These are phyloP conservation scores for Grallaria varia DNA, from an alignment of 2,113 vertebrate genomes.

Conservation along the genomic window DNA sequence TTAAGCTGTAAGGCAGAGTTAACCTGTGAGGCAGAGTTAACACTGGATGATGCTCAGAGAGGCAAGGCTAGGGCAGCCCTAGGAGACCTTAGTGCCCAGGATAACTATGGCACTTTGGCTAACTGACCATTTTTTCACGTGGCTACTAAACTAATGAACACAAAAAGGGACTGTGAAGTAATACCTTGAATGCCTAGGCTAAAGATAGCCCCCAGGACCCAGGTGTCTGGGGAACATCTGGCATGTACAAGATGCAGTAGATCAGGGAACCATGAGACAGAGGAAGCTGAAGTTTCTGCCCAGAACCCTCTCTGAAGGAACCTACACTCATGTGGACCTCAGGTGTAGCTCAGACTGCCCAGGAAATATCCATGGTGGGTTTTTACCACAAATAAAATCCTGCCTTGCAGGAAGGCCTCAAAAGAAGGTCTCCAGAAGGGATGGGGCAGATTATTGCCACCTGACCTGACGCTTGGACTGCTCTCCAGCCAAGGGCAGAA, in stretches of 20 bases:
- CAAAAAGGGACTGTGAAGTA: not conserved
- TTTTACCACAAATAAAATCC: not conserved
- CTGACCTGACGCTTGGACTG: not conserved
- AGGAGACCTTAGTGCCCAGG: not conserved
- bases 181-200: not conserved
- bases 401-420: not conserved
- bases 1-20: not conserved
- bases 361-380: not conserved
- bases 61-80: not conserved
- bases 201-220: not conserved
- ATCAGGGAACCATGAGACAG: not conserved
- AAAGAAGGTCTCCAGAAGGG: not conserved
- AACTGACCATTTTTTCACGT: not conserved
- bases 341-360: not conserved
- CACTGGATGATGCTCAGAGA: not conserved
- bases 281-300: not conserved
- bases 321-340: not conserved
- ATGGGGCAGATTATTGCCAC: not conserved
- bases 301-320: not conserved
- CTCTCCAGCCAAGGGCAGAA: not conserved
- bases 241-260: not conserved
- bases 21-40: not conserved
- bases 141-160: not conserved
- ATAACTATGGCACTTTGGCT: not conserved
- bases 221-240: not conserved